Conservation (phyloP, 1,140 invertebrate genomes). For the Drosophila subobscura region DNA sequence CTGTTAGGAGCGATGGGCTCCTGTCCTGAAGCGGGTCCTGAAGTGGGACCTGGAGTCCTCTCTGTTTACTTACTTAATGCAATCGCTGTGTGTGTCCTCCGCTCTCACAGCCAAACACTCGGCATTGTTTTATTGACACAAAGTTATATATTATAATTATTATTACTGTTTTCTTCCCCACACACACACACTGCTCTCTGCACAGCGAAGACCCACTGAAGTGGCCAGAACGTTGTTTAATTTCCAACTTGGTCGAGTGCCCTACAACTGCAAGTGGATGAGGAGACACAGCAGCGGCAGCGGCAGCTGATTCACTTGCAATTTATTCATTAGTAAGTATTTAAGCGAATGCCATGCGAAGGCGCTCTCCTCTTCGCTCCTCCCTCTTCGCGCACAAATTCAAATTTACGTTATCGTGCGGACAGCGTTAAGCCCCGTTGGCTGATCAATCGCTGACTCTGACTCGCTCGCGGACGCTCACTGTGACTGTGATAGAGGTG, state of each 20-base stretch:
- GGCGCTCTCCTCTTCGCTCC: too few species aligned
- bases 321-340: slow-evolving; percentile 4
- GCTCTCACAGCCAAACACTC: slow-evolving; percentile 36
- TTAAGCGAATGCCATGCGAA: slow-evolving; percentile 12
- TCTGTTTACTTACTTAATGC: slow-evolving; percentile 50
- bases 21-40: slow-evolving; percentile 17
- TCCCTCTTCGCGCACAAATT: slow-evolving; percentile 7
- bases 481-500: slow-evolving; percentile 2
- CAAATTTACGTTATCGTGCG: slow-evolving; percentile 35
- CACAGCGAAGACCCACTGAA: not conserved
- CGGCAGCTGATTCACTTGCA: slow-evolving; percentile 14
- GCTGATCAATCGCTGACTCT: slow-evolving; percentile 39
- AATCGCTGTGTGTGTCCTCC: slow-evolving; percentile 37
- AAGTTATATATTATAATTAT: slow-evolving; percentile 16
- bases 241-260: slow-evolving; percentile 4
- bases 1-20: slow-evolving; percentile 14
- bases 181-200: not conserved
- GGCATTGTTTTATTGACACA: slow-evolving; percentile 49
- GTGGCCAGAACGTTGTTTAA: slow-evolving; percentile 12
- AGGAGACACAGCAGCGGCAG: not conserved
- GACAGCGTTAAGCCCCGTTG: slow-evolving; percentile 26
- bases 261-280: slow-evolving; percentile 5
- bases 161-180: not conserved
- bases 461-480: slow-evolving; percentile 7
- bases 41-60: slow-evolving; percentile 13